Percentiles rank a stretch among this genome's conserved stretches.
phyloP scores from a whole-genome alignment of 2,888 invertebrate genomes.

The Maniola hyperantus region DNA sequence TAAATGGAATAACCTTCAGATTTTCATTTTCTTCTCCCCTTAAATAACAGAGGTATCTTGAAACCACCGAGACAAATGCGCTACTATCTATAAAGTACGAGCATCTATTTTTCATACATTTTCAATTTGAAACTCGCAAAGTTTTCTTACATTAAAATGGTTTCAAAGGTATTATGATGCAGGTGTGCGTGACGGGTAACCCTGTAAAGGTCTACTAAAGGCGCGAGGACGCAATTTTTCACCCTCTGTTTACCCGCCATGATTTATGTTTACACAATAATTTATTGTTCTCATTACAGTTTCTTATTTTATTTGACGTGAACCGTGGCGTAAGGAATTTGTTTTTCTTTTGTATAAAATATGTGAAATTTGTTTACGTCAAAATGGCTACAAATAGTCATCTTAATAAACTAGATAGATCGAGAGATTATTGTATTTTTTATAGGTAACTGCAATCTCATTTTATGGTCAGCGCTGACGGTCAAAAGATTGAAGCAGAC shows the following conservation, averaged over 20 bases:
- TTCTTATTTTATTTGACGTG: slow-evolving; percentile 32
- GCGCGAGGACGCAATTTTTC: slow-evolving; percentile 31
- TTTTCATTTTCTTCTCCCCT: too few relatives aligned
- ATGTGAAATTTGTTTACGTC: background rate
- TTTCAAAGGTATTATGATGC: slow-evolving; percentile 17
- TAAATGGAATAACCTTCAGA: too few relatives aligned
- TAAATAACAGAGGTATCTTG: too few relatives aligned
- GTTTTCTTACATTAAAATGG: slow-evolving; percentile 9
- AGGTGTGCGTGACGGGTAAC: slow-evolving; percentile 26
- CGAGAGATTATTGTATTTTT: too few relatives aligned
- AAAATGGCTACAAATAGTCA: background rate
- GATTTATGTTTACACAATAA: slow-evolving; percentile 29
- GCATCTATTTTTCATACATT: too few relatives aligned
- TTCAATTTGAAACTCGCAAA: background rate
- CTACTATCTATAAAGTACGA: too few relatives aligned
- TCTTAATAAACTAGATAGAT: too few relatives aligned
- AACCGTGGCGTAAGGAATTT: slow-evolving; percentile 17
- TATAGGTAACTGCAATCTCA: too few relatives aligned
- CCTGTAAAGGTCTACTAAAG: slow-evolving; percentile 28
- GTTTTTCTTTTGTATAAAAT: slow-evolving; percentile 16
- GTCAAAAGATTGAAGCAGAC: too few relatives aligned
- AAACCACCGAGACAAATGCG: too few relatives aligned
- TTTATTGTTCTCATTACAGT: slow-evolving; percentile 35
- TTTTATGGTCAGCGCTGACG: too few relatives aligned
- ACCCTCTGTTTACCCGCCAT: slow-evolving; percentile 30